Conservation (phyloP, 2,797 vertebrate genomes). For the Novumbra hubbsi region DNA sequence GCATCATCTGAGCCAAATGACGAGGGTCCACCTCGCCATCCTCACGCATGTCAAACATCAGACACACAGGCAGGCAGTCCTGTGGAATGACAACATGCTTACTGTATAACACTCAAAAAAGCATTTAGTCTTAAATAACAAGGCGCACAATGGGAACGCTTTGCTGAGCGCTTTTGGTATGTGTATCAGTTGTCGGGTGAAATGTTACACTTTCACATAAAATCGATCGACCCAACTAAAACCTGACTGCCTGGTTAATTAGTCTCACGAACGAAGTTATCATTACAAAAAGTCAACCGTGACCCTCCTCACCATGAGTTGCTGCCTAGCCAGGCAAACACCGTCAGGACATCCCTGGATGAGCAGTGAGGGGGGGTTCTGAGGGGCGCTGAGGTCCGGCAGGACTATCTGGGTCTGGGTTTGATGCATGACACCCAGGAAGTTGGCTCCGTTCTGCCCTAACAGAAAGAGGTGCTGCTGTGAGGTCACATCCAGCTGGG, state of each 20-base stretch:
- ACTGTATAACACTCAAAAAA: not conserved
- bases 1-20: slow-evolving; percentile 78
- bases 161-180: too few species aligned
- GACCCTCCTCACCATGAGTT: slow-evolving; percentile 70
- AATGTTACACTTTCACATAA: too few species aligned
- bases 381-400: slow-evolving; percentile 76
- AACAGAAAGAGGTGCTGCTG: slow-evolving; percentile 81
- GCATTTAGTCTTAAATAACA: not conserved
- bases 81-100: not conserved
- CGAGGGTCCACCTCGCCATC: slow-evolving; percentile 71
- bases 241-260: not conserved
- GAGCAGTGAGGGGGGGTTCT: slow-evolving; percentile 71
- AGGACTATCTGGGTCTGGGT: slow-evolving; percentile 81
- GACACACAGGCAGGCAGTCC: slow-evolving; percentile 80
- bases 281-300: not conserved
- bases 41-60: slow-evolving; percentile 83
- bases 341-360: slow-evolving; percentile 78
- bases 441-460: slow-evolving; percentile 78
- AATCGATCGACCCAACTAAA: not conserved
- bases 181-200: too few species aligned
- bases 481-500: slow-evolving; percentile 78
- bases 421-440: slow-evolving; percentile 80
- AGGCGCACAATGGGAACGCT: too few species aligned
- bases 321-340: slow-evolving; percentile 78
- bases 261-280: not conserved